Evolutionary conservation across 1,140 invertebrate species (phyloP).

Genomic region (Lasaia peninsularis): DNA sequence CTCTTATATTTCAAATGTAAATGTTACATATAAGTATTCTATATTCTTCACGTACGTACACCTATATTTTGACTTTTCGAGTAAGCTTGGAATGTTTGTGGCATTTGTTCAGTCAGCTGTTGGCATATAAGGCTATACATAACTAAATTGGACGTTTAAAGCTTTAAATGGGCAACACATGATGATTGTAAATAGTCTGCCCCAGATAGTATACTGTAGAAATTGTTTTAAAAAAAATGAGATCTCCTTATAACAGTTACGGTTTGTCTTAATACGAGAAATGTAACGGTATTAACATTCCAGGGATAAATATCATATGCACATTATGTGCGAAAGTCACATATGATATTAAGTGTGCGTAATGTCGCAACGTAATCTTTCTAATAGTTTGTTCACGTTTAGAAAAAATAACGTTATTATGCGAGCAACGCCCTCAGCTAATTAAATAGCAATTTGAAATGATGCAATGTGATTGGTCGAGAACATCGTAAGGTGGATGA

Average conservation of each 20-base stretch:
- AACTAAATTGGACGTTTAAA: conserved; percentile 36
- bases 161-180: not conserved
- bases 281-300: not conserved
- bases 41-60: not conserved
- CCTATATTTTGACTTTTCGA: conserved; percentile 19
- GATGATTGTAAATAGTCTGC: not conserved
- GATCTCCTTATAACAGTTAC: conserved; percentile 41
- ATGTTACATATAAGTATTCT: not conserved
- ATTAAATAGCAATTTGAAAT: too few relatives aligned
- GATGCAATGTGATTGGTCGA: too few relatives aligned
- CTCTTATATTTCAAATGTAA: conserved; percentile 1
- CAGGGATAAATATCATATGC: not conserved
- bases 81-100: conserved; percentile 58
- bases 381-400: too few relatives aligned
- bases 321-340: not conserved
- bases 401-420: too few relatives aligned
- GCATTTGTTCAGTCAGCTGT: conserved; percentile 53
- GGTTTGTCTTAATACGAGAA: conserved; percentile 1
- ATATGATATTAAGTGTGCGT: not conserved
- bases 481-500: too few relatives aligned
- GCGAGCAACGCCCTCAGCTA: too few relatives aligned
- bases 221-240: conserved; percentile 30
- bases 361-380: too few relatives aligned
- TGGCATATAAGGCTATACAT: conserved; percentile 22
- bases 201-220: not conserved